A percentile compares a stretch with the other conserved stretches of the same genome.
Evolutionary conservation across 2,888 invertebrate species (phyloP).

Genomic region (Podotricha telesiphe): DNA sequence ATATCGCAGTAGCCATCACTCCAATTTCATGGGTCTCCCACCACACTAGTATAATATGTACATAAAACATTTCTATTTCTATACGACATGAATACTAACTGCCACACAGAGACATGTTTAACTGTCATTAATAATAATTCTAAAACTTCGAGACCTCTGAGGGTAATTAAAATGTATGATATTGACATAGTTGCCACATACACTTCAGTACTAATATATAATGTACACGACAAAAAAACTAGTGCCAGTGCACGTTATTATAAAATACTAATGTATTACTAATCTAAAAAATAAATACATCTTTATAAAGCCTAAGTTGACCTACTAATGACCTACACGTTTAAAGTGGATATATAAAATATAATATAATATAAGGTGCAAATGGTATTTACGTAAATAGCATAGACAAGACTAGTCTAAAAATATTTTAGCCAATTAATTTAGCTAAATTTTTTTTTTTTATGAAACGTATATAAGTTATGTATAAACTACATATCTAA

Average conservation of each 20-base stretch:
- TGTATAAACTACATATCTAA: neutral
- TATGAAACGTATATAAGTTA: neutral
- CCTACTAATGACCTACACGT: neutral
- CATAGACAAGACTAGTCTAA: neutral
- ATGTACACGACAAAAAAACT: constrained; percentile 7
- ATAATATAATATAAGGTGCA: constrained; percentile 9
- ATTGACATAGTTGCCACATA: neutral
- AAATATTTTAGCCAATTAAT: constrained; percentile 1
- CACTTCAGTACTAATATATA: neutral
- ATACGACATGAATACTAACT: neutral
- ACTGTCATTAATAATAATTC: too few species aligned
- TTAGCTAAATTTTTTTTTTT: neutral
- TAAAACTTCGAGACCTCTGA: too few species aligned
- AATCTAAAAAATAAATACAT: constrained; percentile 16
- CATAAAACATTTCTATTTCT: constrained; percentile 1
- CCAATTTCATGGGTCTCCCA: neutral
- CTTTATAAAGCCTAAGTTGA: neutral
- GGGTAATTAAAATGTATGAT: neutral
- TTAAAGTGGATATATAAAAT: neutral
- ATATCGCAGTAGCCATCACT: constrained; percentile 41
- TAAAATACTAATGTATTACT: neutral
- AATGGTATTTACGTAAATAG: constrained; percentile 24
- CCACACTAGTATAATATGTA: neutral
- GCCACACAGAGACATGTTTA: neutral
- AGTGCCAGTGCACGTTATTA: neutral